These are phyloP conservation scores for Poecilia gillii DNA, from an alignment of 2,797 vertebrate species.

Conservation along the genomic window DNA sequence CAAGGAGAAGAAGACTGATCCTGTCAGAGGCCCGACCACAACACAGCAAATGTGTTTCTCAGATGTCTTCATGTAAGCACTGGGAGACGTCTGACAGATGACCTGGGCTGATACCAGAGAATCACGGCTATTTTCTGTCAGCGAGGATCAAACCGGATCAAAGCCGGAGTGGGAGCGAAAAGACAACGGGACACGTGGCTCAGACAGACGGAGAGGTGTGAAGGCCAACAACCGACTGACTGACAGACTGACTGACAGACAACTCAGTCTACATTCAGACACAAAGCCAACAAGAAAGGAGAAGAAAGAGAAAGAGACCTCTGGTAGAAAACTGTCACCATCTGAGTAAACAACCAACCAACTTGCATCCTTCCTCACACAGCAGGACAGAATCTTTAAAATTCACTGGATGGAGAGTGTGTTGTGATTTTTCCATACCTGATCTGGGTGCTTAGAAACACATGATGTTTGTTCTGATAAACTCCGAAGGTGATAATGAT, in stretches of 20 bases:
- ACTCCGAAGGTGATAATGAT: background rate
- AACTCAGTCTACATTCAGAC: conserved; percentile 23
- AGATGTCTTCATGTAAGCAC: conserved; percentile 42
- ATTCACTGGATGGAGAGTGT: conserved; percentile 26
- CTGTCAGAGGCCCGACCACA: conserved; percentile 27
- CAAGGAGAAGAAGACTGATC: conserved; percentile 14
- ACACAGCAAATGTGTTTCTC: conserved; percentile 42
- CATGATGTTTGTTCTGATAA: background rate
- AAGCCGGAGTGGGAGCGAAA: conserved; percentile 39
- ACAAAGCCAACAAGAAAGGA: conserved; percentile 34
- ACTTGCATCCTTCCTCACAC: conserved; percentile 64
- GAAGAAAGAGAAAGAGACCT: conserved; percentile 24
- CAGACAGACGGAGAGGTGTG: conserved; percentile 65
- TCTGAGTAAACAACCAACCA: conserved; percentile 79
- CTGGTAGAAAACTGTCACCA: conserved; percentile 65
- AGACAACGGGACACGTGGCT: conserved; percentile 34
- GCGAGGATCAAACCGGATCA: conserved; percentile 39
- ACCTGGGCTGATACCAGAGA: conserved; percentile 8
- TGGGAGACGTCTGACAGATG: conserved; percentile 36
- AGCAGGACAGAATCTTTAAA: conserved; percentile 67
- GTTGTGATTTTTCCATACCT: background rate
- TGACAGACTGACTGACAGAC: conserved; percentile 21
- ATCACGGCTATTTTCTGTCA: conserved; percentile 28
- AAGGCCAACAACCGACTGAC: conserved; percentile 27
- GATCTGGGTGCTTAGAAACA: background rate